These are phyloP conservation scores for Philypnodon macrostomus DNA, from an alignment of 2,797 vertebrate genomes.

Conservation along the genomic window DNA sequence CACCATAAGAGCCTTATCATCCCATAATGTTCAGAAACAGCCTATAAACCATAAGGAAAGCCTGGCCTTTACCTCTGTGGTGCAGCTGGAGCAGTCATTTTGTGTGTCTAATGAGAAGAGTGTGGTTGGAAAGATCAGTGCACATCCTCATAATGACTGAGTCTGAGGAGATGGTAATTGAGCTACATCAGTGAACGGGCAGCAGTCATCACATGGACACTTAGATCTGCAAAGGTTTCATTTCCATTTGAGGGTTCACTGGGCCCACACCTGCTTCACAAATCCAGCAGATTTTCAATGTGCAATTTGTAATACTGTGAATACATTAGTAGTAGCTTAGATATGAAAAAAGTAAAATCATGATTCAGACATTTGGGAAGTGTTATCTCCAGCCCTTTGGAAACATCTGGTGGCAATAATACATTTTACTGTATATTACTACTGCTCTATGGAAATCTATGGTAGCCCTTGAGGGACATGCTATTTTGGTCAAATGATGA, in stretches of 20 bases:
- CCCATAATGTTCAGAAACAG: background rate
- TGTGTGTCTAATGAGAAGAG: background rate
- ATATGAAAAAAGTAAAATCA: no score
- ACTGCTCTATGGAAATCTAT: no score
- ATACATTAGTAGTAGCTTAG: no score
- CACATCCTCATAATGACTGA: conserved; percentile 30
- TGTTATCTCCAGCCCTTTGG: no score
- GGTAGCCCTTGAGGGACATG: no score
- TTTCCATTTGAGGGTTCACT: conserved; percentile 31
- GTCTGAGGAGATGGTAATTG: conserved; percentile 20
- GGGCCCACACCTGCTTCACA: conserved; percentile 17
- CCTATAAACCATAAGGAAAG: background rate
- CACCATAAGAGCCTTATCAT: background rate
- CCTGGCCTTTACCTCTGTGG: background rate
- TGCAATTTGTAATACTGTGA: no score
- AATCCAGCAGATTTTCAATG: no score
- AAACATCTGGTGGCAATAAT: no score
- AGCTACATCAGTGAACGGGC: conserved; percentile 11
- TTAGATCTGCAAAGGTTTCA: conserved; percentile 30
- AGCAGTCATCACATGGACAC: conserved; percentile 4
- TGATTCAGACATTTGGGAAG: no score
- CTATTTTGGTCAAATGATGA: no score
- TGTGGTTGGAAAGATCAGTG: conserved; percentile 13
- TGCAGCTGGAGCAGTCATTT: background rate
- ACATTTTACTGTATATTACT: no score